Percentiles rank a stretch among this genome's conserved stretches.
phyloP scores from a whole-genome alignment of 1,140 invertebrate species.

The Halictus rubicundus region DNA sequence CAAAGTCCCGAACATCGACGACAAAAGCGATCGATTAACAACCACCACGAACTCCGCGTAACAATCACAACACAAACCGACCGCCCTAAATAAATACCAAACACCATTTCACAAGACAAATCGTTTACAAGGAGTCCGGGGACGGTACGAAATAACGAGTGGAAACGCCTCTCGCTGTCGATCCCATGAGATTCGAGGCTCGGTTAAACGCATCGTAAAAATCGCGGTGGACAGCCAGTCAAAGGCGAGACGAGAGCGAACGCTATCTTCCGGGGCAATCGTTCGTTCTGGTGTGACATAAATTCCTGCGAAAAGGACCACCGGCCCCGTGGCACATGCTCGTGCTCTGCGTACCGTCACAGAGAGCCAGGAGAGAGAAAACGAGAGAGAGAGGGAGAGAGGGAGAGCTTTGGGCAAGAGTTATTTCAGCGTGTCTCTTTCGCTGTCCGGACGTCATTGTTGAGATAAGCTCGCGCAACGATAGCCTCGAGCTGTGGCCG shows the following conservation, averaged over 20 bases:
- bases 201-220: slow-evolving; percentile 6
- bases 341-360: too few species aligned
- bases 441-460: slow-evolving; percentile 15
- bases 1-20: too few species aligned
- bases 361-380: too few species aligned
- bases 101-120: neutral
- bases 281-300: neutral
- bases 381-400: too few species aligned
- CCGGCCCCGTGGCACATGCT: too few species aligned
- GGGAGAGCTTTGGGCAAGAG: neutral
- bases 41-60: too few species aligned
- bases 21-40: too few species aligned
- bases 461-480: slow-evolving; percentile 17
- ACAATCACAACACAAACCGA: too few species aligned
- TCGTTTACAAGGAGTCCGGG: neutral
- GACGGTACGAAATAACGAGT: neutral
- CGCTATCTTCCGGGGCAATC: neutral
- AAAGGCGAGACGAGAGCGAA: neutral
- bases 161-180: neutral
- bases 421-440: slow-evolving; percentile 17
- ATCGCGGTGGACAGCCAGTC: neutral
- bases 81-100: too few species aligned
- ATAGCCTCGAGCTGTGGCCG: neutral
- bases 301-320: slow-evolving; percentile 8
- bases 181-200: neutral